Evolutionary conservation across 1,140 invertebrate species (phyloP).

Genomic region (Magallana angulata): DNA sequence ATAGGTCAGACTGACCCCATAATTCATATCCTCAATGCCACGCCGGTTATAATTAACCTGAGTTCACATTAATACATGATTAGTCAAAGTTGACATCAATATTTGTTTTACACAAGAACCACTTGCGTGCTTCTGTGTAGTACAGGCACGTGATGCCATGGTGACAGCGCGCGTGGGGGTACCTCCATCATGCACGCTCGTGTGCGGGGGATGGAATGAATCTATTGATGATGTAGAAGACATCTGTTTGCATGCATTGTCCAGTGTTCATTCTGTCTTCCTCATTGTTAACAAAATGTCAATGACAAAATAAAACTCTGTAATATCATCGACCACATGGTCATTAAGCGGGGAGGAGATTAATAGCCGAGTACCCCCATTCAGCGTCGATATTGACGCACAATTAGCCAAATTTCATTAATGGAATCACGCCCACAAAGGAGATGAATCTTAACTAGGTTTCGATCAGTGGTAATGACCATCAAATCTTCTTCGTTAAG

Average conservation of each 20-base stretch:
- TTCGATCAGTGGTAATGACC: conserved; percentile 7
- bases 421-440: conserved; percentile 4
- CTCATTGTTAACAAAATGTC: conserved; percentile 7
- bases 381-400: conserved; percentile 4
- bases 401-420: conserved; percentile 25
- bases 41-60: neutral
- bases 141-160: neutral
- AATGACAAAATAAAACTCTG: conserved; percentile 2
- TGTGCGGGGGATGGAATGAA: neutral
- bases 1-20: neutral
- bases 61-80: neutral
- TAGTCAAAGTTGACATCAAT: neutral
- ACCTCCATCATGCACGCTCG: neutral
- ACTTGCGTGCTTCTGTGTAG: neutral
- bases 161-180: neutral
- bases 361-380: neutral
- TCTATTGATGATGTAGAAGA: neutral
- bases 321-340: conserved; percentile 4
- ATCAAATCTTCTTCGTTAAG: conserved; percentile 1
- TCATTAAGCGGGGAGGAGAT: neutral
- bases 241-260: conserved; percentile 26
- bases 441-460: conserved; percentile 13
- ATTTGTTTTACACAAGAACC: neutral
- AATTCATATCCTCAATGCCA: neutral
- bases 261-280: neutral